These are phyloP conservation scores for Pongo pygmaeus DNA, from an alignment of 2,113 vertebrate species.

Conservation along the genomic window DNA sequence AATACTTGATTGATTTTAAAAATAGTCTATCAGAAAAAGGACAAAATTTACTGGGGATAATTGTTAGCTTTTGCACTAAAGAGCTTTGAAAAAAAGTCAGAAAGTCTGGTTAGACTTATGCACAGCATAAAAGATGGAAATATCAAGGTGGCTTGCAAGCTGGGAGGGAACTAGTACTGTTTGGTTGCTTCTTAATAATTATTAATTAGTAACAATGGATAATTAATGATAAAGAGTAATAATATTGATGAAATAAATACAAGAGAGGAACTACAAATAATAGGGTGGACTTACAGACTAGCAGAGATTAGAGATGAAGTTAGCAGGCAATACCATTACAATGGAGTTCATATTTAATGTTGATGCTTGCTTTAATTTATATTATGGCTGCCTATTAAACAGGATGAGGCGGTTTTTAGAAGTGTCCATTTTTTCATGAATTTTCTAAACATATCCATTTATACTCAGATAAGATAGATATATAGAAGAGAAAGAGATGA, in stretches of 20 bases:
- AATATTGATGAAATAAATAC: constrained; percentile 52
- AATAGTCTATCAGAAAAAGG: constrained; percentile 12
- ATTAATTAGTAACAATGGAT: constrained; percentile 60
- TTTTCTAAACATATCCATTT: background rate
- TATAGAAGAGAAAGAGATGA: background rate
- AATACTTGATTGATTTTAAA: constrained; percentile 27
- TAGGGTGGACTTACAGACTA: background rate
- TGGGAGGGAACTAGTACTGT: background rate
- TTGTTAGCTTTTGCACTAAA: background rate
- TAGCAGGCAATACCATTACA: background rate
- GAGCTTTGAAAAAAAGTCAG: background rate
- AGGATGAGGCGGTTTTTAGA: background rate
- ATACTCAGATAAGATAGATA: background rate
- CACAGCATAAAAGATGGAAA: background rate
- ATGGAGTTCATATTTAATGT: background rate
- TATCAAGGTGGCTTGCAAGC: background rate
- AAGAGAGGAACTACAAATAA: background rate
- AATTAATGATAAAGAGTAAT: constrained; percentile 55
- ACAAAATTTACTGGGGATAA: background rate
- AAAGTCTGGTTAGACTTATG: background rate
- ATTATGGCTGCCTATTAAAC: background rate
- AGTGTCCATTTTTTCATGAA: background rate
- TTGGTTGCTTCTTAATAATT: constrained; percentile 9
- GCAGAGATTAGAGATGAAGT: background rate
- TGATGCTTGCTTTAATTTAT: constrained; percentile 8